Percentiles rank a stretch among this genome's conserved stretches.
These are phyloP conservation scores for Philereme transversata DNA, from an alignment of 2,888 invertebrate species.

Conservation along the genomic window DNA sequence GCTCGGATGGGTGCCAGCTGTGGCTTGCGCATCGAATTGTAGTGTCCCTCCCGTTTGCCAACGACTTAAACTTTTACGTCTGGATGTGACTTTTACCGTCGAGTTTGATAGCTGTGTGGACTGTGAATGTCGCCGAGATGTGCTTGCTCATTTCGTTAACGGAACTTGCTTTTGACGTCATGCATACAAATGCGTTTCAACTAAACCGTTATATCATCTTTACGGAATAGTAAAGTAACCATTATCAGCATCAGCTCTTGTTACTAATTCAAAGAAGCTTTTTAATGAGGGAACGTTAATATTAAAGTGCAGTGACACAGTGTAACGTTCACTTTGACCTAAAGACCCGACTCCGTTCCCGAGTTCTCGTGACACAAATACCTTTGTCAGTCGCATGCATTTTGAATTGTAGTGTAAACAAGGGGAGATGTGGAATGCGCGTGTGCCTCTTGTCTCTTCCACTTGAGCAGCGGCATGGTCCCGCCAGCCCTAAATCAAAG, in stretches of 20 bases:
- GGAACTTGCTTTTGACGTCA: slow-evolving; percentile 6
- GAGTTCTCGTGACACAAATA: slow-evolving; percentile 40
- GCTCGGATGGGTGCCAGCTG: slow-evolving; percentile 80
- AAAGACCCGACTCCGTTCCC: slow-evolving; percentile 30
- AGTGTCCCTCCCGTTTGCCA: slow-evolving; percentile 59
- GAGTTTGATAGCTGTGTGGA: slow-evolving; percentile 37
- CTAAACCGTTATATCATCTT: background rate
- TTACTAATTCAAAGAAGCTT: background rate
- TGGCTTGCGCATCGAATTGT: slow-evolving; percentile 54
- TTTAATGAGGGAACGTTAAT: slow-evolving; percentile 3
- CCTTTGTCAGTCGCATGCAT: slow-evolving; percentile 36
- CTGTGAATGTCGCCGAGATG: slow-evolving; percentile 36
- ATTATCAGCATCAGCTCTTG: no score
- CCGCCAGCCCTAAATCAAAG: slow-evolving; percentile 73
- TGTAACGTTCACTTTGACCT: slow-evolving; percentile 30
- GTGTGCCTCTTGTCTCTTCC: slow-evolving; percentile 36
- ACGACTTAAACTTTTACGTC: slow-evolving; percentile 62
- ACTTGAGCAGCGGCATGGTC: slow-evolving; percentile 34
- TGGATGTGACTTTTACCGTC: slow-evolving; percentile 55
- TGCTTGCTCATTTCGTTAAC: slow-evolving; percentile 17
- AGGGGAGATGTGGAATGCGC: slow-evolving; percentile 27
- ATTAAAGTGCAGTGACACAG: slow-evolving; percentile 10
- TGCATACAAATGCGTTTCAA: background rate
- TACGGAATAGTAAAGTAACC: no score
- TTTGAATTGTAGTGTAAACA: slow-evolving; percentile 39